phyloP scores from a whole-genome alignment of 2,888 invertebrate genomes.

The Ctenicera cuprea region DNA sequence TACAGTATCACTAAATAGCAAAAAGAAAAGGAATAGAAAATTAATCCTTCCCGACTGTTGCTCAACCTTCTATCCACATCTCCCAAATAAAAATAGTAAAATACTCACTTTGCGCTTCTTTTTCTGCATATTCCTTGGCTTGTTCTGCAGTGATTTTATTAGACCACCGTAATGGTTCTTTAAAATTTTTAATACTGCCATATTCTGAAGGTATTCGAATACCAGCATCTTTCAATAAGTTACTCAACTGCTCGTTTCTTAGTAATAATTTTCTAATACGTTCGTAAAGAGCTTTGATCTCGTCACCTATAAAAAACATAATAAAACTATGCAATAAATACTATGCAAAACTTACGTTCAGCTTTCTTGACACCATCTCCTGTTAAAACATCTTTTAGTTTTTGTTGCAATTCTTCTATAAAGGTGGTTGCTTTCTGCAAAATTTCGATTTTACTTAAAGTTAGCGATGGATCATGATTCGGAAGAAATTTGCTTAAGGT shows the following conservation, averaged over 20 bases:
- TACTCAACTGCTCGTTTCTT: constrained; percentile 69
- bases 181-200: constrained; percentile 64
- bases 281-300: constrained; percentile 68
- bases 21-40: no score
- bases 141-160: constrained; percentile 66
- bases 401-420: constrained; percentile 69
- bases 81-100: no score
- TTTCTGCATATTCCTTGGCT: constrained; percentile 64
- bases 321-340: constrained; percentile 3
- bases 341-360: constrained; percentile 29
- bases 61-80: no score
- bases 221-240: constrained; percentile 69
- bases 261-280: constrained; percentile 68
- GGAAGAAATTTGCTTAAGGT: constrained; percentile 74
- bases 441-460: constrained; percentile 71
- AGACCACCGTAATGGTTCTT: constrained; percentile 62
- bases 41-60: no score
- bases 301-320: constrained; percentile 62
- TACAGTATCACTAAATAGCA: no score
- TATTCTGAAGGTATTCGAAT: constrained; percentile 68
- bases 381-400: constrained; percentile 61
- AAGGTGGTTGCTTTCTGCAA: constrained; percentile 68
- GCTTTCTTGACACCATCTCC: constrained; percentile 40
- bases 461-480: constrained; percentile 71
- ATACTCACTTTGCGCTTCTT: constrained; percentile 67